Evolutionary conservation across 2,888 invertebrate species (phyloP).

Genomic region (Lottia scabra): DNA sequence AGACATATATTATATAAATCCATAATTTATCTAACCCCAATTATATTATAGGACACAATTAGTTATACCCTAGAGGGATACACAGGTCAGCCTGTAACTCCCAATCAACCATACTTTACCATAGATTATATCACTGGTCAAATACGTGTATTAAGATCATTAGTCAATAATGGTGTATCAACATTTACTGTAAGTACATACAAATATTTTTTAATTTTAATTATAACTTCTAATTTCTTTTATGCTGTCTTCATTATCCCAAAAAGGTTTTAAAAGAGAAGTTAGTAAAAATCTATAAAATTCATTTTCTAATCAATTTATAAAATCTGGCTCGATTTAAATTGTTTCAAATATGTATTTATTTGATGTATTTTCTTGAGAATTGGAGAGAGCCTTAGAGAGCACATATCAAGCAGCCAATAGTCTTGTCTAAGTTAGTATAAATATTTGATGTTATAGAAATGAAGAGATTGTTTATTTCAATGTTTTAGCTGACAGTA

Average conservation of each 20-base stretch:
- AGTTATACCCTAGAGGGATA: conserved; percentile 43
- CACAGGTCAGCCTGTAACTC: conserved; percentile 22
- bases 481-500: conserved; percentile 36
- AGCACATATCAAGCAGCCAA: no score
- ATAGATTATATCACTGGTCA: conserved; percentile 52
- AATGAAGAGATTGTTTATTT: not conserved
- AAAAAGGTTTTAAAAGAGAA: no score
- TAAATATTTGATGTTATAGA: no score
- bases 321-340: no score
- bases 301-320: no score
- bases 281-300: no score
- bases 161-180: conserved; percentile 34
- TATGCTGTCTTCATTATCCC: no score
- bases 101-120: conserved; percentile 45
- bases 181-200: conserved; percentile 38
- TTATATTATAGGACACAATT: conserved; percentile 48
- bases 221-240: no score
- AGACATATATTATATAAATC: no score
- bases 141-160: conserved; percentile 43
- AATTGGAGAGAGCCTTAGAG: not conserved
- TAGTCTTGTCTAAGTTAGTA: no score
- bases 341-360: not conserved
- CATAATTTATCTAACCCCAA: no score
- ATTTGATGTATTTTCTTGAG: not conserved
- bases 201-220: not conserved